Evolutionary conservation across 2,797 vertebrate species (phyloP), one percentile per base, ranked within the genome.

Genomic region (Odontamblyopus lacepedii): DNA sequence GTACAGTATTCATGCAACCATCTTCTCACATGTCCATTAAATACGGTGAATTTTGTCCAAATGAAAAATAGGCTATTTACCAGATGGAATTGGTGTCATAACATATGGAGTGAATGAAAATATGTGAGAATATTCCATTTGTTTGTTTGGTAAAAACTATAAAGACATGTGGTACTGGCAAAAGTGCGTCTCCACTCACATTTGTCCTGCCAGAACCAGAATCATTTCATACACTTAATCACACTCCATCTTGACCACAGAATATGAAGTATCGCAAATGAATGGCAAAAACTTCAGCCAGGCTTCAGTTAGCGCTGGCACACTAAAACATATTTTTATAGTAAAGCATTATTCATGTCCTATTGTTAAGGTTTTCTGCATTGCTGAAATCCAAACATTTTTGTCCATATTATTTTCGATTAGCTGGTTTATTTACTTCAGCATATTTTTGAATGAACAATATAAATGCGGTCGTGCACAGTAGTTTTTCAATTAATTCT

Each of bases 31-130:
- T 62, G 60, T 19, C 13, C 16, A 62, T 60, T 60, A 29, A 59
- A 61, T 61, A 2, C 32, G 32, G 30, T 11, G 32, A 26, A 38
- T 15, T 18, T 19, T 32, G 59, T n/a, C 79, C 16, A n/a, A 18
- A 9, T 63, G 60, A 64, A 76, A 80, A 75, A 68, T 16, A 51
- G 15, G 3, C 29, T 44, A 19, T 69, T 75, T 61, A 74, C 85
- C 78, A 84, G 80, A 76, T 85, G 82, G 86, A 65, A 61, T 70
- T 72, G 68, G 59, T 15, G 30, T 75, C 56, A 30, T 41, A 63
- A 77, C 83, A 87, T 85, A 83, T 86, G 78, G 80, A 76, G 41
- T 32, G 63, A 72, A 72, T 29, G 41, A 50, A 50, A 18, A 32
- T 26, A 55, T 75, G 66, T 62, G 69, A 81, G 69, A 23, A 60